Conservation (phyloP, 35 echinoderm and acorn worm species). For the Lytechinus variegatus region DNA sequence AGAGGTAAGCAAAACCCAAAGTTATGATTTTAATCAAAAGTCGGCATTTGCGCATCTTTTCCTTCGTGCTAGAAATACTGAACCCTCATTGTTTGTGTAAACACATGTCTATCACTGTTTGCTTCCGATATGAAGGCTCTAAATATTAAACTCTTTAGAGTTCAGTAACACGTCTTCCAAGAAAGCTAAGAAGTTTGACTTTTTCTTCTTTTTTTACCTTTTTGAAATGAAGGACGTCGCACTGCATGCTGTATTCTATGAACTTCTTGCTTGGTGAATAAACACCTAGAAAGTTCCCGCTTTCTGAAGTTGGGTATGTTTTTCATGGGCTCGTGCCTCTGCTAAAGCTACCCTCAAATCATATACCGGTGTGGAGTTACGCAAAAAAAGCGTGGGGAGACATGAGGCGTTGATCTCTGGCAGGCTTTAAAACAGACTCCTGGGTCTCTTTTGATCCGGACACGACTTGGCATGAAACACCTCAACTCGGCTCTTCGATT, state of each 20-base stretch:
- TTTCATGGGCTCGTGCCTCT: neutral
- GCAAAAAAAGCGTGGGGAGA: neutral
- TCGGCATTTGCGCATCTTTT: neutral
- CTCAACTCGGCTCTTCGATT: slow-evolving; percentile 50
- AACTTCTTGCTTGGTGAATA: neutral
- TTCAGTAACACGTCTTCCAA: neutral
- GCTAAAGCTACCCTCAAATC: neutral
- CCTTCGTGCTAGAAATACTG: neutral
- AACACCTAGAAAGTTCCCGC: neutral
- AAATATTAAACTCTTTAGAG: neutral
- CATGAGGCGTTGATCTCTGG: neutral
- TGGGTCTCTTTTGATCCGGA: neutral
- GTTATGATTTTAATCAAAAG: neutral
- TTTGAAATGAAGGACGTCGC: neutral
- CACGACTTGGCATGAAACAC: neutral
- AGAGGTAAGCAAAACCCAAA: no score
- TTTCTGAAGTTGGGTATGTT: slow-evolving; percentile 10
- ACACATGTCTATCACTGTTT: neutral
- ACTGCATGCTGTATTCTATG: neutral
- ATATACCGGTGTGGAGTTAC: neutral
- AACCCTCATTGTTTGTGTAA: neutral
- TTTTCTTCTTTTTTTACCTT: neutral
- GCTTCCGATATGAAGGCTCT: neutral
- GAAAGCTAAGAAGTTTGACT: neutral
- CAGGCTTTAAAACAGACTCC: neutral